phyloP scores from a whole-genome alignment of 2,797 vertebrate genomes.

The Mus minutoides region DNA sequence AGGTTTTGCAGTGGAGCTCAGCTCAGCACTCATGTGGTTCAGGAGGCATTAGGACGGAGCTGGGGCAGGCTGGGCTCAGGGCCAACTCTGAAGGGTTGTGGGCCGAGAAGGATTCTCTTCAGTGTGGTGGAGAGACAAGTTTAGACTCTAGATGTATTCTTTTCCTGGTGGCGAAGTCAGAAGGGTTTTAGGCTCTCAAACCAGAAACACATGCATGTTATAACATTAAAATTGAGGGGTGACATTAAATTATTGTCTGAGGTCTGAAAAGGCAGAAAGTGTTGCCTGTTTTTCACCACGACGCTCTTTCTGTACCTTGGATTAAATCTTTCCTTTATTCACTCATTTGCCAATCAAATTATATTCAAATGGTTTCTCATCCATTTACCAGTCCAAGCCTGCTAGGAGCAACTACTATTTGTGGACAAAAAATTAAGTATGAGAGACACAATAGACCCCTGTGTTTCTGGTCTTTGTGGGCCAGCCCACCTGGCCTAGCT shows the following conservation, averaged over 20 bases:
- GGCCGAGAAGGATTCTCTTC: not conserved
- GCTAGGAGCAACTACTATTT: not conserved
- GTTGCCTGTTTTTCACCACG: not conserved
- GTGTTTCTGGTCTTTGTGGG: not conserved
- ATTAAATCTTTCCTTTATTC: not conserved
- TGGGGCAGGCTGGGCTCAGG: not conserved
- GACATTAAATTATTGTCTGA: not conserved
- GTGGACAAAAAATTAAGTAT: fast-evolving
- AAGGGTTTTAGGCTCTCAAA: not conserved
- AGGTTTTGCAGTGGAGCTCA: not conserved
- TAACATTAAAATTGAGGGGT: not conserved
- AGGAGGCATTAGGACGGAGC: not conserved
- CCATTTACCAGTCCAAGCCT: not conserved
- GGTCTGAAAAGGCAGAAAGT: not conserved
- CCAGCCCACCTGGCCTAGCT: not conserved
- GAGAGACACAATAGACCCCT: fast-evolving
- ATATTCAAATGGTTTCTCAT: not conserved
- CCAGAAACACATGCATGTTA: not conserved
- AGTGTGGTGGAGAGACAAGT: not conserved
- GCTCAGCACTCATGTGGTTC: not conserved
- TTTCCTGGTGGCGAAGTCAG: not conserved
- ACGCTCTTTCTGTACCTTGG: not conserved
- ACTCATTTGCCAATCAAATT: not conserved
- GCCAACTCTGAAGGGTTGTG: not conserved
- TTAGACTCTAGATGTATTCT: not conserved